These are phyloP conservation scores for Spheniscus mendiculus DNA, from an alignment of 2,113 vertebrate species.

Conservation along the genomic window DNA sequence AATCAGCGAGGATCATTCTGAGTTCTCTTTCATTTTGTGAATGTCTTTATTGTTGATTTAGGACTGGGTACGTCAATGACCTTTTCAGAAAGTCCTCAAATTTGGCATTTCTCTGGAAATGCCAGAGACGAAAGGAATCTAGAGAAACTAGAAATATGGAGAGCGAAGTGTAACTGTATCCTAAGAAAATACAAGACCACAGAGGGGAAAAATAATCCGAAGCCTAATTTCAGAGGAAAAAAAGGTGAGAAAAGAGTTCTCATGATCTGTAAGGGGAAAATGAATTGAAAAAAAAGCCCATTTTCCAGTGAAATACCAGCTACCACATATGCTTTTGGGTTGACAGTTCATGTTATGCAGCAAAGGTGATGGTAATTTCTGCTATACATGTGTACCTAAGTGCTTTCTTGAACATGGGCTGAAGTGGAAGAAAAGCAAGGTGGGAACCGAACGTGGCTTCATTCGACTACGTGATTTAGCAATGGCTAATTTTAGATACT, in stretches of 20 bases:
- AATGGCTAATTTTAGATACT: conserved; percentile 10
- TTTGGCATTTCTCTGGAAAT: not conserved
- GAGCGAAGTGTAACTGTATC: not conserved
- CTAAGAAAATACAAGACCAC: not conserved
- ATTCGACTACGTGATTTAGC: not conserved
- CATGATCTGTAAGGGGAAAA: not conserved
- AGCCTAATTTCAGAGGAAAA: not conserved
- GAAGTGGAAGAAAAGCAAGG: not conserved
- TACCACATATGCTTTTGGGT: not conserved
- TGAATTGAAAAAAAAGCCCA: not conserved
- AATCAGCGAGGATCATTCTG: not conserved
- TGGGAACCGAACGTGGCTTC: not conserved
- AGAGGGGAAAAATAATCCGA: not conserved
- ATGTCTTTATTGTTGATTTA: not conserved
- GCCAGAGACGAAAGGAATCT: not conserved
- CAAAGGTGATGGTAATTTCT: not conserved
- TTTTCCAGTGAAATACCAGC: not conserved
- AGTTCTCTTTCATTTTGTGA: not conserved
- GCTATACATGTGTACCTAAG: not conserved
- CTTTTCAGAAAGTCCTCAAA: not conserved
- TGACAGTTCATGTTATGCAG: not conserved
- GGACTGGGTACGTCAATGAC: not conserved
- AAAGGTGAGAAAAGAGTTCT: not conserved
- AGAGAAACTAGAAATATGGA: not conserved
- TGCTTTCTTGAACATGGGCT: not conserved